A percentile compares a stretch with the other conserved stretches of the same genome.
Conservation (phyloP, 2,113 vertebrate species). For the Megatriorchis doriae region DNA sequence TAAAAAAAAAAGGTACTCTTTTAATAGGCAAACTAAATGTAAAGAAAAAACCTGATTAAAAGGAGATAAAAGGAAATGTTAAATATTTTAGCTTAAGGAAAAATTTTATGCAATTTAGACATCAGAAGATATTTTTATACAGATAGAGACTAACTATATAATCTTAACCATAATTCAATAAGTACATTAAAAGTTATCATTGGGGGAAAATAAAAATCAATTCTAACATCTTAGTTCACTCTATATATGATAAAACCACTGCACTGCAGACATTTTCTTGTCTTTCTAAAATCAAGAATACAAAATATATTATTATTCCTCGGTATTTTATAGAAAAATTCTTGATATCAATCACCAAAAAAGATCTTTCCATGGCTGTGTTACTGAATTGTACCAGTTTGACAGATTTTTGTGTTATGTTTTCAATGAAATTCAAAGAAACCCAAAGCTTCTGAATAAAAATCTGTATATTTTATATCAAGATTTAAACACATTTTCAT, state of each 20-base stretch:
- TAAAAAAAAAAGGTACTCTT: rapidly evolving
- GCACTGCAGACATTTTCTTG: not conserved
- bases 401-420: not conserved
- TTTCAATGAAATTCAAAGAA: not conserved
- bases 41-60: not conserved
- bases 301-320: not conserved
- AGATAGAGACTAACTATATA: not conserved
- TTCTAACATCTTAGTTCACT: not conserved
- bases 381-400: not conserved
- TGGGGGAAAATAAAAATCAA: not conserved
- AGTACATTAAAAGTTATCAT: not conserved
- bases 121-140: not conserved
- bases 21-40: not conserved
- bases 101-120: not conserved
- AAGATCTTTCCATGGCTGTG: rapidly evolving
- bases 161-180: not conserved
- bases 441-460: not conserved
- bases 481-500: not conserved
- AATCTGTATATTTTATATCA: not conserved
- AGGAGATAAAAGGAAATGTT: not conserved
- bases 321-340: not conserved
- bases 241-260: not conserved
- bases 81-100: not conserved
- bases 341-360: not conserved
- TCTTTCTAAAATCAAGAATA: not conserved